Evolutionary conservation across 2,113 vertebrate genomes (phyloP).

Genomic region (Pygathrix nemaeus): DNA sequence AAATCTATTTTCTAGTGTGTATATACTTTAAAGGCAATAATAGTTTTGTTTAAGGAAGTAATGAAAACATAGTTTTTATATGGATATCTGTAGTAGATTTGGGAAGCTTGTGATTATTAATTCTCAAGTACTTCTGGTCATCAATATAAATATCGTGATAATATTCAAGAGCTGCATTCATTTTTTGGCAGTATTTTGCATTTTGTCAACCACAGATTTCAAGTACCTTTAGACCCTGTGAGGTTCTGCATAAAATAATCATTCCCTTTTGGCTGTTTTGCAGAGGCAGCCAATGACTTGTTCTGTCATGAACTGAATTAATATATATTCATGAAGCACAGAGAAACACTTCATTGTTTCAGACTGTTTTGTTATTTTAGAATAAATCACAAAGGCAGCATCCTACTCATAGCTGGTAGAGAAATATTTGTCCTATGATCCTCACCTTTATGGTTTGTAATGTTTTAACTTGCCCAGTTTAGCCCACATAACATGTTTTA

Average conservation of each 20-base stretch:
- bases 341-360: slow-evolving; percentile 80
- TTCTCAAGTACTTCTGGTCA: slow-evolving; percentile 49
- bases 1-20: neutral
- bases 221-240: slow-evolving; percentile 72
- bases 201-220: slow-evolving; percentile 75
- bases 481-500: neutral
- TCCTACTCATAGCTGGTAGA: slow-evolving; percentile 67
- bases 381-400: slow-evolving; percentile 73
- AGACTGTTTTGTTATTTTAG: slow-evolving; percentile 82
- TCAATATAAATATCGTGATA: slow-evolving; percentile 77
- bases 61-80: slow-evolving; percentile 3
- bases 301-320: slow-evolving; percentile 81
- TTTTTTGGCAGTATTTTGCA: slow-evolving; percentile 75
- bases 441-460: slow-evolving; percentile 72
- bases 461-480: slow-evolving; percentile 69
- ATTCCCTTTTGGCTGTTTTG: slow-evolving; percentile 75
- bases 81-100: slow-evolving; percentile 26
- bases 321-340: slow-evolving; percentile 74
- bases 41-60: slow-evolving; percentile 53
- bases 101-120: slow-evolving; percentile 18
- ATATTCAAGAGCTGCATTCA: slow-evolving; percentile 73
- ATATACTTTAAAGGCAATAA: neutral
- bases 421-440: slow-evolving; percentile 74
- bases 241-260: slow-evolving; percentile 79
- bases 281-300: slow-evolving; percentile 70